phyloP scores from a whole-genome alignment of 2,797 vertebrate species.

The Scarus forsteni region DNA sequence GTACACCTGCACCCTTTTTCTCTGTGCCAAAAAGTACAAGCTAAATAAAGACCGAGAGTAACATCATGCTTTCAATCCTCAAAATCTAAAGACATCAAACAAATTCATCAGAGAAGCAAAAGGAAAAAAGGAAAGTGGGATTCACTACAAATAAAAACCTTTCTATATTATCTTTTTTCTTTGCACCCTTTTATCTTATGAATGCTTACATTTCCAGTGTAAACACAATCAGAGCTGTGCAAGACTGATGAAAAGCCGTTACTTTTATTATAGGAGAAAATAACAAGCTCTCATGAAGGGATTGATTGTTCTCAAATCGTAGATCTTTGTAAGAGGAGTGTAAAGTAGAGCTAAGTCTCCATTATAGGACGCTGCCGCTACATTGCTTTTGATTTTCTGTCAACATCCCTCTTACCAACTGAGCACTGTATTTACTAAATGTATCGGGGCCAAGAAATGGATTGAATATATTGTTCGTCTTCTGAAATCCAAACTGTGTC shows the following conservation, averaged over 20 bases:
- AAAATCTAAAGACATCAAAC: conserved; percentile 62
- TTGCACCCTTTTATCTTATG: conserved; percentile 53
- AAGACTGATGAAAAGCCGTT: conserved; percentile 81
- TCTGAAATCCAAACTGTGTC: conserved; percentile 77
- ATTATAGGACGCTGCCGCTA: conserved; percentile 82
- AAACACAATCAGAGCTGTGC: conserved; percentile 77
- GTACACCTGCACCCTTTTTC: conserved; percentile 38
- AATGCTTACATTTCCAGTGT: conserved; percentile 72
- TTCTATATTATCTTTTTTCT: conserved; percentile 59
- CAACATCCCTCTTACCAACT: conserved; percentile 84
- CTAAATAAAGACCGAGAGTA: too few relatives aligned
- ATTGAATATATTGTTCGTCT: conserved; percentile 82
- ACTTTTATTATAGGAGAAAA: conserved; percentile 85
- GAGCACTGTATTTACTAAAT: conserved; percentile 82
- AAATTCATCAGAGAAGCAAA: conserved; percentile 46
- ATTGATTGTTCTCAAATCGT: conserved; percentile 87
- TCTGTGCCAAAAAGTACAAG: too few relatives aligned
- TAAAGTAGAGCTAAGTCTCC: conserved; percentile 87
- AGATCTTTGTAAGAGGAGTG: conserved; percentile 86
- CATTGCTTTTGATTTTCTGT: conserved; percentile 88
- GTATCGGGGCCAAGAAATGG: conserved; percentile 80
- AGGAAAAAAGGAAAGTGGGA: conserved; percentile 46
- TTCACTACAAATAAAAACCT: conserved; percentile 69
- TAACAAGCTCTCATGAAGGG: conserved; percentile 85
- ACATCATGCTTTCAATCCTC: conserved; percentile 62